phyloP scores from a whole-genome alignment of 2,113 vertebrate genomes.

The Nestor notabilis region DNA sequence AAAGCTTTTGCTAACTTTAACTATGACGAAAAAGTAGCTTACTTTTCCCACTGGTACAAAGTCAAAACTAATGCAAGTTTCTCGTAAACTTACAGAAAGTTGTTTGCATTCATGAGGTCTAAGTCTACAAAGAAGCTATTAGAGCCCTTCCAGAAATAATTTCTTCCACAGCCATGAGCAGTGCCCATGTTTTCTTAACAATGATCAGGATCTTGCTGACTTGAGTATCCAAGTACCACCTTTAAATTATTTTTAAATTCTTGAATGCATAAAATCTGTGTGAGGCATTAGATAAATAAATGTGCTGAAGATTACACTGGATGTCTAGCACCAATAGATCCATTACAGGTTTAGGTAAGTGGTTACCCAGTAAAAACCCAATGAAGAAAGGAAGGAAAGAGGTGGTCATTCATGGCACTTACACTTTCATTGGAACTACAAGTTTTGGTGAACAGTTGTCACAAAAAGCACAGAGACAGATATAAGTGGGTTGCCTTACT shows the following conservation, averaged over 20 bases:
- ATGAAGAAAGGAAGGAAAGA: background rate
- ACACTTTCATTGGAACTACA: background rate
- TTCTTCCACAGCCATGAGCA: background rate
- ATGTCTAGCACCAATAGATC: background rate
- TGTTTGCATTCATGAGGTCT: background rate
- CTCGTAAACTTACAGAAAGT: background rate
- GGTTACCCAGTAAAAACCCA: background rate
- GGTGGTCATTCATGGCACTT: background rate
- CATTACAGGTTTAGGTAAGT: background rate
- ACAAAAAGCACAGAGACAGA: background rate
- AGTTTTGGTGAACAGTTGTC: background rate
- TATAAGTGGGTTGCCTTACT: background rate
- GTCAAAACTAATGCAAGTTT: background rate
- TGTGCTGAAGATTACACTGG: background rate
- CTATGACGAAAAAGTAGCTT: background rate
- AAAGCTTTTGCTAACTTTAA: background rate
- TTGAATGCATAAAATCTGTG: background rate
- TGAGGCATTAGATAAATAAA: background rate
- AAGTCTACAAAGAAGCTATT: background rate
- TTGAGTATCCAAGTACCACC: background rate
- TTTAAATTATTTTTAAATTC: background rate
- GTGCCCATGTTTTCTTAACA: background rate
- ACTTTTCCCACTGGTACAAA: background rate
- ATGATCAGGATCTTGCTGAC: background rate
- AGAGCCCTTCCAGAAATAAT: background rate